Conservation (phyloP, 2,888 invertebrate genomes). For the Meiosimyza platycephala region DNA sequence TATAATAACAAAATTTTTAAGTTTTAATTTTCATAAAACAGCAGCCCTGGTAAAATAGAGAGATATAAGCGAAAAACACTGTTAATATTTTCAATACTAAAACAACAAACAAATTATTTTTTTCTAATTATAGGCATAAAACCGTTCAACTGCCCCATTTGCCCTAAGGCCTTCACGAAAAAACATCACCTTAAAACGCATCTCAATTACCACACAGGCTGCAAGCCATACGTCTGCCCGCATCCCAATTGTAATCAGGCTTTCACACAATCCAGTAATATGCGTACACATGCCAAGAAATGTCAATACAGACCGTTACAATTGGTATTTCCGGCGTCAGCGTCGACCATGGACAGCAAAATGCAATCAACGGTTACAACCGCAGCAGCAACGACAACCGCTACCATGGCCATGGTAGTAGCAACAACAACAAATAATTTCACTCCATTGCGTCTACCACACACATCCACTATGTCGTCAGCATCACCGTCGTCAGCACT, state of each 20-base stretch:
- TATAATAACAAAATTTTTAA: too few relatives aligned
- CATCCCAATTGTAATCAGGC: conserved; percentile 76
- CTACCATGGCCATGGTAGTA: conserved; percentile 37
- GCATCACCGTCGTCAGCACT: conserved; percentile 44
- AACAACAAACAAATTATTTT: neutral
- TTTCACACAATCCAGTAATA: conserved; percentile 88
- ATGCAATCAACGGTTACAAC: conserved; percentile 19
- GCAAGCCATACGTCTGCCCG: conserved; percentile 82
- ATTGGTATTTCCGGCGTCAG: conserved; percentile 47
- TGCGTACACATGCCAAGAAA: conserved; percentile 87
- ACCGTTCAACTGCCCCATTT: conserved; percentile 74
- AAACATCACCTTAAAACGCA: conserved; percentile 88
- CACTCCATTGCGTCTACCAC: conserved; percentile 1
- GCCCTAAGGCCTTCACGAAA: conserved; percentile 83
- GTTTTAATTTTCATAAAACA: too few relatives aligned
- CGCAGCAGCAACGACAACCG: conserved; percentile 38
- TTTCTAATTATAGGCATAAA: conserved; percentile 73
- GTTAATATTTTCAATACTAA: neutral
- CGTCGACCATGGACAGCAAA: conserved; percentile 29
- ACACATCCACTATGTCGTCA: conserved; percentile 39
- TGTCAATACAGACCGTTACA: conserved; percentile 69
- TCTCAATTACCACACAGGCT: conserved; percentile 85
- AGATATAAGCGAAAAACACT: neutral
- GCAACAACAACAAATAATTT: conserved; percentile 39
- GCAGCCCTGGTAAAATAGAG: too few relatives aligned